Percentiles rank a stretch among this genome's conserved stretches.
Conservation (phyloP, 1,140 invertebrate species). For the Drosophila funebris region DNA sequence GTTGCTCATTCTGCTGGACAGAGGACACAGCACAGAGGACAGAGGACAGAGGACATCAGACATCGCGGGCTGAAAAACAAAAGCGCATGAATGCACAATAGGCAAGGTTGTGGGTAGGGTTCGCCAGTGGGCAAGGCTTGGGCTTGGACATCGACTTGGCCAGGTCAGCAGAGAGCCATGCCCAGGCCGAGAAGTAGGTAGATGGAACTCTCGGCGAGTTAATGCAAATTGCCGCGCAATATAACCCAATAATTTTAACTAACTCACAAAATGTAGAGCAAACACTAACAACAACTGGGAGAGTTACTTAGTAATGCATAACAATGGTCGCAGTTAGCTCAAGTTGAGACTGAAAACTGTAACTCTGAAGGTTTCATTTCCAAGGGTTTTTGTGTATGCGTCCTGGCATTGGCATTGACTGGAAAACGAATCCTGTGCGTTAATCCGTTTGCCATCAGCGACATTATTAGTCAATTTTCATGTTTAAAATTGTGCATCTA, state of each 20-base stretch:
- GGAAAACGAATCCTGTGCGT: constrained; percentile 32
- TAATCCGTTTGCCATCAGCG: constrained; percentile 80
- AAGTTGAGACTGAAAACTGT: background rate
- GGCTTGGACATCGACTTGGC: constrained; percentile 25
- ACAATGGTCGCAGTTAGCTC: constrained; percentile 41
- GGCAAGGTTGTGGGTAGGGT: constrained; percentile 78
- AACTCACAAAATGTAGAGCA: constrained; percentile 51
- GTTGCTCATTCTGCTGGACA: constrained; percentile 48
- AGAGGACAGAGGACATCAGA: constrained; percentile 3
- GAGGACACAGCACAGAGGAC: constrained; percentile 22
- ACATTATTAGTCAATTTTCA: constrained; percentile 79
- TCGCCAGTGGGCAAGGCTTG: constrained; percentile 63
- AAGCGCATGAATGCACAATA: constrained; percentile 65
- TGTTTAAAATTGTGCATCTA: constrained; percentile 19
- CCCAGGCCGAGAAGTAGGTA: background rate
- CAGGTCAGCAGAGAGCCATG: constrained; percentile 35
- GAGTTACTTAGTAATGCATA: constrained; percentile 65
- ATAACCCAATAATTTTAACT: constrained; percentile 82
- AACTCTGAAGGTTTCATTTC: constrained; percentile 19
- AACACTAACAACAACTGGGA: constrained; percentile 16
- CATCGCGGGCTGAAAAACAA: constrained; percentile 45
- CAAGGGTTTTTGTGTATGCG: background rate
- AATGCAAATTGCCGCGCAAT: constrained; percentile 82
- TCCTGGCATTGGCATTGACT: constrained; percentile 12
- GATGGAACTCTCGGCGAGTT: constrained; percentile 50